Evolutionary conservation across 2,797 vertebrate species (phyloP).

Genomic region (Oryzias sinensis): DNA sequence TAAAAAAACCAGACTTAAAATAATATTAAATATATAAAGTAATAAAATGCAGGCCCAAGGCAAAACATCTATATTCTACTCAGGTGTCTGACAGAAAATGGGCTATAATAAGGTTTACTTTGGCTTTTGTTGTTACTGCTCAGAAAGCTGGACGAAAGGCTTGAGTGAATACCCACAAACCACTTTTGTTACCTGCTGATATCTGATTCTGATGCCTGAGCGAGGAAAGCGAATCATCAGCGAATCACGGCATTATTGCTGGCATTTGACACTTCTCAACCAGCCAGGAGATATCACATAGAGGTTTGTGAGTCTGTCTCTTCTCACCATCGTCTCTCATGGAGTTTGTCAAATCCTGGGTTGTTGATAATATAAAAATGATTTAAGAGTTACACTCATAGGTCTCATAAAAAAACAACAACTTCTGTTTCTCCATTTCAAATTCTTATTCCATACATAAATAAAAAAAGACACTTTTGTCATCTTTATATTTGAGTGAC

Average conservation of each 20-base stretch:
- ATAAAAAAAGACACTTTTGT: no score
- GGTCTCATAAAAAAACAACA: no score
- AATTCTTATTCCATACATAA: no score
- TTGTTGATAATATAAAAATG: conserved; percentile 1
- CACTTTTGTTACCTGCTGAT: conserved; percentile 51
- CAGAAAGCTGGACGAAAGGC: conserved; percentile 21
- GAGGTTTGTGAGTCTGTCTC: conserved; percentile 12
- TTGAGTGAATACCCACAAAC: conserved; percentile 40
- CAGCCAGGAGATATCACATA: conserved; percentile 29
- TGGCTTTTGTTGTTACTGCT: conserved; percentile 41
- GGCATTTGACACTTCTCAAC: conserved; percentile 22
- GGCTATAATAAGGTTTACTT: conserved; percentile 30
- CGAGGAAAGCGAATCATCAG: conserved; percentile 12
- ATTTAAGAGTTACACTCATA: no score
- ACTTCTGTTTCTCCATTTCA: no score
- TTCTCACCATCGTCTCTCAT: conserved; percentile 6
- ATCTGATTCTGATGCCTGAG: conserved; percentile 55
- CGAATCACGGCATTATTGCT: conserved; percentile 33
- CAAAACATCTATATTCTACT: conserved; percentile 37
- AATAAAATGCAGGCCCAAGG: not conserved
- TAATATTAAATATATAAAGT: no score
- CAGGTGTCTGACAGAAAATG: conserved; percentile 39
- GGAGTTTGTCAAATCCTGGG: conserved; percentile 2
- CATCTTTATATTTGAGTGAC: no score
- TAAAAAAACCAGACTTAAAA: no score